phyloP scores from a whole-genome alignment of 2,113 vertebrate genomes.

The Vidua macroura region DNA sequence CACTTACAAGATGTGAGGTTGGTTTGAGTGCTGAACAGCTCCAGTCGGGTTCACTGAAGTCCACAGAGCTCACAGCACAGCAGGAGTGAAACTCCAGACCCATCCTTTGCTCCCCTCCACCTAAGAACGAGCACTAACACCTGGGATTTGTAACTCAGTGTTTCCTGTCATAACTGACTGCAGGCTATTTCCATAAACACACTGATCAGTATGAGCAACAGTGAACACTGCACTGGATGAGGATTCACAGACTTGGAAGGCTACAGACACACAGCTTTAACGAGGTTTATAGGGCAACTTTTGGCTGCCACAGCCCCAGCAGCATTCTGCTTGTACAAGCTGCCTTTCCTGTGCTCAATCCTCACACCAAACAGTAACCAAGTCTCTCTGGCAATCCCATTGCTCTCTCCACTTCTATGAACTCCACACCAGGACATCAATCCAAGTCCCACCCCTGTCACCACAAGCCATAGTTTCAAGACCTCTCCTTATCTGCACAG shows the following conservation, averaged over 20 bases:
- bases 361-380: background rate
- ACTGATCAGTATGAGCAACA: background rate
- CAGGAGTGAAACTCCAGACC: background rate
- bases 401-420: background rate
- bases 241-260: background rate
- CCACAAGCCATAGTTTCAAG: background rate
- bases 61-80: background rate
- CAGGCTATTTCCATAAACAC: background rate
- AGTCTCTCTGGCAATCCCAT: background rate
- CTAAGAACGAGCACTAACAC: accelerated
- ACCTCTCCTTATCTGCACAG: background rate
- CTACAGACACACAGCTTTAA: constrained; percentile 26
- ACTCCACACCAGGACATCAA: background rate
- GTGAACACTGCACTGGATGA: background rate
- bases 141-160: accelerated
- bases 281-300: background rate
- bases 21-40: background rate
- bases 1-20: accelerated
- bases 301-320: background rate
- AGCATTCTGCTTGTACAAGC: background rate
- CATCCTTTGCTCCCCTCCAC: background rate
- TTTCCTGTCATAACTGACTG: background rate
- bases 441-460: background rate
- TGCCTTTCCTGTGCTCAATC: background rate
- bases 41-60: background rate